phyloP scores from a whole-genome alignment of 2,113 vertebrate genomes.

The Marmota flaviventris region DNA sequence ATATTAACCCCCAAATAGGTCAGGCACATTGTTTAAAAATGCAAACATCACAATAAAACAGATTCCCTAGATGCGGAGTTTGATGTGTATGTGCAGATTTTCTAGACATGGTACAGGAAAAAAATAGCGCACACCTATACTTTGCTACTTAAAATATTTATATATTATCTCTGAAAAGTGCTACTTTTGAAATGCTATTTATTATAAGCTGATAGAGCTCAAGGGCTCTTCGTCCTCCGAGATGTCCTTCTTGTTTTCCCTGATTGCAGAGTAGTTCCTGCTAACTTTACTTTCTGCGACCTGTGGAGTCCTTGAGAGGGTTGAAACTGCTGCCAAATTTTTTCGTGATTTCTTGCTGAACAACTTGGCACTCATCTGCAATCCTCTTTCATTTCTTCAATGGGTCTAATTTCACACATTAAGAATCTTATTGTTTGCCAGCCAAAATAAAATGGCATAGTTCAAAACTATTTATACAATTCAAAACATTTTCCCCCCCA shows the following conservation, averaged over 20 bases:
- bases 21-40: conserved; percentile 87
- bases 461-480: conserved; percentile 77
- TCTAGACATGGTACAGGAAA: conserved; percentile 83
- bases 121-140: conserved; percentile 85
- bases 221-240: conserved; percentile 71
- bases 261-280: conserved; percentile 43
- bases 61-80: conserved; percentile 85
- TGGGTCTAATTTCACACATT: conserved; percentile 68
- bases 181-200: conserved; percentile 86
- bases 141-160: conserved; percentile 89
- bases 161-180: conserved; percentile 85
- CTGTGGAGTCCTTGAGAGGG: conserved; percentile 36
- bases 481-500: conserved; percentile 65
- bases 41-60: conserved; percentile 88
- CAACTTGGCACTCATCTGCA: conserved; percentile 71
- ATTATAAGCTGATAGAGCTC: conserved; percentile 84
- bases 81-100: conserved; percentile 89
- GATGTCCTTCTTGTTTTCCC: conserved; percentile 67
- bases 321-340: not conserved
- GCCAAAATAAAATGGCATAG: conserved; percentile 60
- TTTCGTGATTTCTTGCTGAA: conserved; percentile 64
- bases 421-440: conserved; percentile 77
- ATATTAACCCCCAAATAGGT: conserved; percentile 89
- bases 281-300: conserved; percentile 60
- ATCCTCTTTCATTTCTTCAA: conserved; percentile 67